phyloP scores from a whole-genome alignment of 2,888 invertebrate species.

The Eristalis pertinax region DNA sequence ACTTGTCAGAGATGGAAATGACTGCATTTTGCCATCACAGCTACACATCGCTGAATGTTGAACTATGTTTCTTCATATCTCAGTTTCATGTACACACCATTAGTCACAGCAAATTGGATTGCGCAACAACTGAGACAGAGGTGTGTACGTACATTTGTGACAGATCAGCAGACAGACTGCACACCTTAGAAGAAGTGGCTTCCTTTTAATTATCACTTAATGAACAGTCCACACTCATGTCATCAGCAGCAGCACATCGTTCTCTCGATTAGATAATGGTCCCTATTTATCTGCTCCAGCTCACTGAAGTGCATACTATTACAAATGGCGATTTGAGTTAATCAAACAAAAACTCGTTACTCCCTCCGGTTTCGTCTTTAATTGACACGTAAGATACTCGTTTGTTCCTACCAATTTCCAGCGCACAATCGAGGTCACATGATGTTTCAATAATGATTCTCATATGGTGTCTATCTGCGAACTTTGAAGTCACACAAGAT shows the following conservation, averaged over 20 bases:
- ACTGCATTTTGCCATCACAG: too few species aligned
- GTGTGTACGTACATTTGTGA: neutral
- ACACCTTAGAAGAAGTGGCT: neutral
- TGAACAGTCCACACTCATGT: neutral
- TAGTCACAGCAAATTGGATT: neutral
- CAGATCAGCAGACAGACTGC: too few species aligned
- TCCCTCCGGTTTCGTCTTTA: neutral
- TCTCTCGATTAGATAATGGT: neutral
- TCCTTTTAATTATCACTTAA: neutral
- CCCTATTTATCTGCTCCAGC: neutral
- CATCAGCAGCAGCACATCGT: neutral
- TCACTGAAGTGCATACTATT: neutral
- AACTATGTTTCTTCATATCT: neutral
- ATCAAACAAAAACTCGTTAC: neutral
- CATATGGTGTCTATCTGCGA: neutral
- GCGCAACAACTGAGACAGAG: neutral
- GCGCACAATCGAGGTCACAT: constrained; percentile 7
- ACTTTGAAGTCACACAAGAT: neutral
- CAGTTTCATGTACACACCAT: neutral
- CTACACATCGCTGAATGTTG: too few species aligned
- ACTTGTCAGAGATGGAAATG: too few species aligned
- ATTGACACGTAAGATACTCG: neutral
- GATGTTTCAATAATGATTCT: neutral
- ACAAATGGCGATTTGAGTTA: neutral
- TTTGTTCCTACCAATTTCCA: neutral